phyloP scores from a whole-genome alignment of 2,797 vertebrate genomes.

The Anguilla megastoma region DNA sequence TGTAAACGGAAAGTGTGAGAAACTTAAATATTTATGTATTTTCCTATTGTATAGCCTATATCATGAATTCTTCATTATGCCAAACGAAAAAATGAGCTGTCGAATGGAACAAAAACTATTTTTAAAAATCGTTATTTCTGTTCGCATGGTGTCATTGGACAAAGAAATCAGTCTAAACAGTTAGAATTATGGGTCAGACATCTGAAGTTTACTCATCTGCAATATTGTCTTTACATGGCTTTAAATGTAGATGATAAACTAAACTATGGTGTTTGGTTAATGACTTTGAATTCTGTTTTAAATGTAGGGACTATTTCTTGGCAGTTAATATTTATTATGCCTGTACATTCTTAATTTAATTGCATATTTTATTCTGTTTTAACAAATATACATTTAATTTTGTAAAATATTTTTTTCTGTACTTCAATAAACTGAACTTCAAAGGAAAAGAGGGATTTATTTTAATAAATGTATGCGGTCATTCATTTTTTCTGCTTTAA shows the following conservation, averaged over 20 bases:
- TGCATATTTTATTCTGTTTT: constrained; percentile 39
- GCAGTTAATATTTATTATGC: constrained; percentile 56
- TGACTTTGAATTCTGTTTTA: constrained; percentile 24
- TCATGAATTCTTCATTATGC: constrained; percentile 32
- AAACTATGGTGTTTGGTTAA: constrained; percentile 38
- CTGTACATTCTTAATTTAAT: constrained; percentile 51
- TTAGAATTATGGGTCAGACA: constrained; percentile 27
- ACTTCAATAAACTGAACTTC: constrained; percentile 33
- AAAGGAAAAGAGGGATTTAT: not conserved
- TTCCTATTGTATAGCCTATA: constrained; percentile 24
- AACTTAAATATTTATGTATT: constrained; percentile 49
- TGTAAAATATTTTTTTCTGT: constrained; percentile 31
- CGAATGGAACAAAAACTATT: constrained; percentile 17
- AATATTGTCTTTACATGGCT: constrained; percentile 15
- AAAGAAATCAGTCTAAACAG: constrained; percentile 1
- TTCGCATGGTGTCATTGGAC: constrained; percentile 12
- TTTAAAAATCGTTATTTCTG: constrained; percentile 27
- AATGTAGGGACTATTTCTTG: constrained; percentile 30
- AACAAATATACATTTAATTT: constrained; percentile 28
- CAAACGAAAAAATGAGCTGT: constrained; percentile 27
- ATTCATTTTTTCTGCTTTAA: constrained; percentile 5
- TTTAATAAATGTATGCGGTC: not conserved
- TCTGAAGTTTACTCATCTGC: constrained; percentile 26
- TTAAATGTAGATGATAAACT: constrained; percentile 30
- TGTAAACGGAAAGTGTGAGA: constrained; percentile 43